phyloP scores from a whole-genome alignment of 1,140 invertebrate species.

The Steinernema khuongi region DNA sequence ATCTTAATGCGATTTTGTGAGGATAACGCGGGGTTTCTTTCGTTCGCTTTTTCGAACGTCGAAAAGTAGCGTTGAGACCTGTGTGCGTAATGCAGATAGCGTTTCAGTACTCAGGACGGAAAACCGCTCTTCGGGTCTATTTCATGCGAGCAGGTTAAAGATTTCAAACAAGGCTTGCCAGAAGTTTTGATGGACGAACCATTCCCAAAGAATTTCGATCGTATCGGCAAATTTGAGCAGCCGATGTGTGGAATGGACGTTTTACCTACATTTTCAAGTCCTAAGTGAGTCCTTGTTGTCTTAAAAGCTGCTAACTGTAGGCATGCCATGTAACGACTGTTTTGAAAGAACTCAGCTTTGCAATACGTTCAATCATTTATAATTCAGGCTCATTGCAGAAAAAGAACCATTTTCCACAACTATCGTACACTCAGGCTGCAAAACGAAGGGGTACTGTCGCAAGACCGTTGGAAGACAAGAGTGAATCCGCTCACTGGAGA shows the following conservation, averaged over 20 bases:
- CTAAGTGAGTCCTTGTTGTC: no score
- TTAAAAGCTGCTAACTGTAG: no score
- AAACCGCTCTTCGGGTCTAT: slow-evolving; percentile 33
- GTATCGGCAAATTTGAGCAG: slow-evolving; percentile 24
- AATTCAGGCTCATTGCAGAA: neutral
- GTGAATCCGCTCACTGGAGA: slow-evolving; percentile 2
- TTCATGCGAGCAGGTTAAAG: slow-evolving; percentile 32
- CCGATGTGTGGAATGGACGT: neutral
- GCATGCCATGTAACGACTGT: no score
- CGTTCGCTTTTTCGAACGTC: slow-evolving; percentile 21
- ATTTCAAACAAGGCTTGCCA: slow-evolving; percentile 36
- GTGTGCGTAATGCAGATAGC: neutral
- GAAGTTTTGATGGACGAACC: slow-evolving; percentile 35
- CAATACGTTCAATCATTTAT: neutral
- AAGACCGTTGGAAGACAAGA: neutral
- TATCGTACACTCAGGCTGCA: neutral
- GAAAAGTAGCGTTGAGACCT: slow-evolving; percentile 12
- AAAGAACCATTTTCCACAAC: neutral
- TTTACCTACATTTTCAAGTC: neutral
- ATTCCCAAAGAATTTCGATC: slow-evolving; percentile 31
- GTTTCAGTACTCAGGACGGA: slow-evolving; percentile 15
- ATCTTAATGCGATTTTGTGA: slow-evolving; percentile 33
- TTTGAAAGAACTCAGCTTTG: no score
- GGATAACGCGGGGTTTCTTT: slow-evolving; percentile 34
- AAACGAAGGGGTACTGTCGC: neutral